These are phyloP conservation scores for Morpho achilles DNA, from an alignment of 2,888 invertebrate genomes.

Conservation along the genomic window DNA sequence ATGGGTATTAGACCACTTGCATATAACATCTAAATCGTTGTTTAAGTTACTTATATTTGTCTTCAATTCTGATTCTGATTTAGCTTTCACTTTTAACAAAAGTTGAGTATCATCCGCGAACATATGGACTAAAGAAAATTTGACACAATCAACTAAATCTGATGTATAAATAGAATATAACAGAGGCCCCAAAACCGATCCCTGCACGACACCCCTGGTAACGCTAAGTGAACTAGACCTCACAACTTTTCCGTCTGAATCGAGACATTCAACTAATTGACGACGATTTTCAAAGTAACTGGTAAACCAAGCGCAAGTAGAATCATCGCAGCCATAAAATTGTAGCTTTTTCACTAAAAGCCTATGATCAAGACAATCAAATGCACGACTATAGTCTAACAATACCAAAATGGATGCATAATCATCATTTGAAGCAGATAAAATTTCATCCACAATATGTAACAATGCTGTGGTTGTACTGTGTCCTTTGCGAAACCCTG, in stretches of 20 bases:
- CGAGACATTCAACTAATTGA: not conserved
- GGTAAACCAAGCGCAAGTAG: not conserved
- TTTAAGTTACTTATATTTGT: not conserved
- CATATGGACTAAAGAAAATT: constrained; percentile 4
- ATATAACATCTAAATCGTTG: not conserved
- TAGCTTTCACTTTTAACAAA: not conserved
- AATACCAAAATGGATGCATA: not conserved
- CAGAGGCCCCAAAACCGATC: too few species aligned
- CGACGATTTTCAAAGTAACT: not conserved
- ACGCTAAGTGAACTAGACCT: not conserved
- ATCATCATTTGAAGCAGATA: not conserved
- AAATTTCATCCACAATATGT: not conserved
- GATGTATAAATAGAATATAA: too few species aligned
- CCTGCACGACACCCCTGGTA: not conserved
- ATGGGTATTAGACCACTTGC: too few species aligned
- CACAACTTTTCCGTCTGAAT: not conserved
- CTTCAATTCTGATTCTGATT: not conserved
- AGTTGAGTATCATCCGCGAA: too few species aligned
- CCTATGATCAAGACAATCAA: not conserved
- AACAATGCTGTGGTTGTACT: not conserved
- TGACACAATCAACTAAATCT: not conserved
- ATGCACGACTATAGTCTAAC: not conserved
- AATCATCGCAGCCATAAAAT: not conserved
- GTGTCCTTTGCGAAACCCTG: not conserved
- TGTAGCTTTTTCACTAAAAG: not conserved